A percentile compares a stretch with the other conserved stretches of the same genome.
These are phyloP conservation scores for Pristionchus pacificus DNA, from an alignment of 1,140 invertebrate species.

Conservation along the genomic window DNA sequence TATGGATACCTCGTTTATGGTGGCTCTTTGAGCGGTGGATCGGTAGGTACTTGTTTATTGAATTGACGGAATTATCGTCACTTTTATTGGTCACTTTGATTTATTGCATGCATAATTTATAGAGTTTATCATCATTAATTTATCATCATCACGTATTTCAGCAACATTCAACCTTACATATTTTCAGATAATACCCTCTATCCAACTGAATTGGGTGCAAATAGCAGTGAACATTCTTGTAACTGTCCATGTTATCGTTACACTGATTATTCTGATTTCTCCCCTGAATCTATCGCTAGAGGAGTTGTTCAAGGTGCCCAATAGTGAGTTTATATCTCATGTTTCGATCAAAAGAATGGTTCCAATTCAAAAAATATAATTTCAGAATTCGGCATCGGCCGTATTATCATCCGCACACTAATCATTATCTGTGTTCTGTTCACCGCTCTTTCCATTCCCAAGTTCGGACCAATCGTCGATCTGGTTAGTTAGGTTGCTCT, in stretches of 20 bases:
- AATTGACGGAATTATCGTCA: neutral
- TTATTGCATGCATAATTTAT: neutral
- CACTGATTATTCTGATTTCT: neutral
- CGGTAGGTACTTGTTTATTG: neutral
- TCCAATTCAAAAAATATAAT: neutral
- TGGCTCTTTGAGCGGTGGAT: conserved; percentile 26
- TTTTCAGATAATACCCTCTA: neutral
- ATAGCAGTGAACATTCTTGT: neutral
- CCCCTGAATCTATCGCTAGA: neutral
- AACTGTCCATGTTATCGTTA: neutral
- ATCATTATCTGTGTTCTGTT: conserved; percentile 50
- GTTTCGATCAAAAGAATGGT: neutral
- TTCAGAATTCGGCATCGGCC: conserved; percentile 49
- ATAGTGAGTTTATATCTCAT: neutral
- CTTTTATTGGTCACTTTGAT: neutral
- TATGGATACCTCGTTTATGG: conserved; percentile 49
- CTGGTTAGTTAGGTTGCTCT: conserved; percentile 58
- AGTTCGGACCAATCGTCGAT: conserved; percentile 56
- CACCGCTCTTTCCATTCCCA: conserved; percentile 53
- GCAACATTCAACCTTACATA: too few relatives aligned
- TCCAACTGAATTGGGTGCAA: neutral
- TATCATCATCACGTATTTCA: neutral
- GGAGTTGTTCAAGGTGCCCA: neutral
- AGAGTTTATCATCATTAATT: neutral
- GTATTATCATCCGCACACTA: conserved; percentile 46